A percentile compares a stretch with the other conserved stretches of the same genome.
These are phyloP conservation scores for Osedax fenrisi DNA, from an alignment of 2,888 invertebrate genomes.

Conservation along the genomic window DNA sequence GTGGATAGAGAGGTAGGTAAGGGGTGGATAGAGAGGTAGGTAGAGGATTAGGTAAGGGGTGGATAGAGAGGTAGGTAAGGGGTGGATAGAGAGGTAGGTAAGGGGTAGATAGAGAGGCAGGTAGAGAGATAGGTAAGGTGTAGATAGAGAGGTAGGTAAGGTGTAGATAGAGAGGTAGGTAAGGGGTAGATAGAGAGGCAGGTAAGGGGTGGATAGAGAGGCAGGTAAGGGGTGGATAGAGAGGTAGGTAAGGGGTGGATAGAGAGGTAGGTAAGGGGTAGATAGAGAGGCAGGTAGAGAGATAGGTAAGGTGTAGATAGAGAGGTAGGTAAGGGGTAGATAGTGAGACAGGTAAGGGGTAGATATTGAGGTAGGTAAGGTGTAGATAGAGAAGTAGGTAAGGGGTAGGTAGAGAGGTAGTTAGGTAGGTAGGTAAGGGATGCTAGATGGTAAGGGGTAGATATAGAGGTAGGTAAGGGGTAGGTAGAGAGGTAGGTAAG, in stretches of 20 bases:
- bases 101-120: background rate
- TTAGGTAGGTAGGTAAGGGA: background rate
- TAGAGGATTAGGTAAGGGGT: background rate
- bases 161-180: too few relatives aligned
- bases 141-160: background rate
- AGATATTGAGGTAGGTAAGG: background rate
- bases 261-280: background rate
- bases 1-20: background rate
- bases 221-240: background rate
- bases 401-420: background rate
- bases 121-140: background rate
- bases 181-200: background rate
- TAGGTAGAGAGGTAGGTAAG: background rate
- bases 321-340: background rate
- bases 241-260: background rate
- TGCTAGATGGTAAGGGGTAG: slow-evolving; percentile 72
- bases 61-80: background rate
- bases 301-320: background rate
- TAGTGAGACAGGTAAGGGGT: background rate
- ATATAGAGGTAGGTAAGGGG: background rate
- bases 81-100: too few relatives aligned
- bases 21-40: too few relatives aligned
- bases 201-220: too few relatives aligned
- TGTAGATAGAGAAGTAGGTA: too few relatives aligned
- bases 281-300: background rate